phyloP scores from a whole-genome alignment of 2,888 invertebrate species.

The Apodemia zela region DNA sequence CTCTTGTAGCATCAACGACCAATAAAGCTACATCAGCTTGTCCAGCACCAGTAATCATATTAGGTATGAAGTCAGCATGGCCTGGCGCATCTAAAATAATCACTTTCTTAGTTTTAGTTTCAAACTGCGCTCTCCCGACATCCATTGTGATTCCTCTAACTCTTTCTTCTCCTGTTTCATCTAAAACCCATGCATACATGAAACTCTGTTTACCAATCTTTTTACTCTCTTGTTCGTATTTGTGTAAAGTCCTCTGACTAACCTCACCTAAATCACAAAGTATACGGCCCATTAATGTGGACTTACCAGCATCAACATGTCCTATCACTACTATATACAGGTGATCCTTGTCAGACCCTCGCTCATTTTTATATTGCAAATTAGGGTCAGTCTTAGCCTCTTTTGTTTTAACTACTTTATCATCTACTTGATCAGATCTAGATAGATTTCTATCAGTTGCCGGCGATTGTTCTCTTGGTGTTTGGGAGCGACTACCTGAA shows the following conservation, averaged over 20 bases:
- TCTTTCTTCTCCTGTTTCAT: constrained; percentile 98
- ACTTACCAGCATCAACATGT: constrained; percentile 98
- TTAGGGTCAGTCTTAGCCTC: constrained; percentile 81
- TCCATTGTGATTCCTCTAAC: constrained; percentile 99
- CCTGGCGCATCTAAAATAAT: constrained; percentile 98
- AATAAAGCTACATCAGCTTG: constrained; percentile 98
- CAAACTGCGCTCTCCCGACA: constrained; percentile 95
- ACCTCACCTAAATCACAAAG: constrained; percentile 93
- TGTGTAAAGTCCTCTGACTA: constrained; percentile 93
- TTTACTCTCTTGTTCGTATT: constrained; percentile 98
- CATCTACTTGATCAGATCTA: constrained; percentile 60
- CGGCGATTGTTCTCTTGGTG: constrained; percentile 86
- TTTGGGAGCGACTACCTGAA: constrained; percentile 56
- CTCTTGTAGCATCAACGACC: constrained; percentile 96
- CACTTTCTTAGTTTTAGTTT: constrained; percentile 90
- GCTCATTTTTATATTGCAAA: constrained; percentile 85
- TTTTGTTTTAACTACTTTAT: constrained; percentile 60
- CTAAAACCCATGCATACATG: constrained; percentile 99
- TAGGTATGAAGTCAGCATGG: constrained; percentile 99
- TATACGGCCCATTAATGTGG: constrained; percentile 97
- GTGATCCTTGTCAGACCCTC: constrained; percentile 90
- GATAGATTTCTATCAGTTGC: constrained; percentile 81
- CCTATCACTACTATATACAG: constrained; percentile 96
- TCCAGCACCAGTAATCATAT: constrained; percentile 99
- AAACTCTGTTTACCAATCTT: constrained; percentile 99